phyloP scores from a whole-genome alignment of 2,888 invertebrate species.

The Napeogenes inachia region DNA sequence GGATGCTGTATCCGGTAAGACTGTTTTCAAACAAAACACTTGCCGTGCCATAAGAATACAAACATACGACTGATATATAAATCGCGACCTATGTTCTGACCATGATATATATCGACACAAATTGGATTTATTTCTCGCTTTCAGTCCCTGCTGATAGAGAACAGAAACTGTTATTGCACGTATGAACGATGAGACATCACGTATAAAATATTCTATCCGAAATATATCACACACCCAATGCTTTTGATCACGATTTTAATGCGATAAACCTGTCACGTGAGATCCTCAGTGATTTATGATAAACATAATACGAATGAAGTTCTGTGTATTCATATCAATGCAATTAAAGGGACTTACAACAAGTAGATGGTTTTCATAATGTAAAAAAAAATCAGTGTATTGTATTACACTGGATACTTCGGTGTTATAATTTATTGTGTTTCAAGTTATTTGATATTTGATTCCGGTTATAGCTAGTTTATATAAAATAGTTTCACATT shows the following conservation, averaged over 20 bases:
- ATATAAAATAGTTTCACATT: too few species aligned
- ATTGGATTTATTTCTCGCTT: slow-evolving; percentile 72
- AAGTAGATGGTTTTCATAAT: background rate
- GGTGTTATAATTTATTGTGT: background rate
- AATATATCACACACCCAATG: slow-evolving; percentile 55
- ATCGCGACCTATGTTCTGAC: slow-evolving; percentile 62
- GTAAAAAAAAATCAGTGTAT: background rate
- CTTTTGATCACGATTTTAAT: slow-evolving; percentile 49
- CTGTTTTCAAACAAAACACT: slow-evolving; percentile 10
- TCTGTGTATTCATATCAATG: slow-evolving; percentile 24
- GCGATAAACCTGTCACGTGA: slow-evolving; percentile 44
- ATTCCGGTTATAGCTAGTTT: too few species aligned
- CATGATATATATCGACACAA: slow-evolving; percentile 72
- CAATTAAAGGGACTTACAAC: slow-evolving; percentile 5
- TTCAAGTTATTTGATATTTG: background rate
- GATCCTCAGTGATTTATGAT: slow-evolving; percentile 38
- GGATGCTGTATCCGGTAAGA: slow-evolving; percentile 11
- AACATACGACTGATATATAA: slow-evolving; percentile 43
- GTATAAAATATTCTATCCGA: slow-evolving; percentile 63
- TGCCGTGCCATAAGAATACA: background rate
- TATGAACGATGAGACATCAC: slow-evolving; percentile 70
- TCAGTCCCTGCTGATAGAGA: slow-evolving; percentile 61
- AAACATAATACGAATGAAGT: slow-evolving; percentile 29
- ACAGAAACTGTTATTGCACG: slow-evolving; percentile 68
- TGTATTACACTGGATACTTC: too few species aligned